Evolutionary conservation across 1,140 invertebrate species (phyloP).

Genomic region (Trachymyrmex septentrionalis): DNA sequence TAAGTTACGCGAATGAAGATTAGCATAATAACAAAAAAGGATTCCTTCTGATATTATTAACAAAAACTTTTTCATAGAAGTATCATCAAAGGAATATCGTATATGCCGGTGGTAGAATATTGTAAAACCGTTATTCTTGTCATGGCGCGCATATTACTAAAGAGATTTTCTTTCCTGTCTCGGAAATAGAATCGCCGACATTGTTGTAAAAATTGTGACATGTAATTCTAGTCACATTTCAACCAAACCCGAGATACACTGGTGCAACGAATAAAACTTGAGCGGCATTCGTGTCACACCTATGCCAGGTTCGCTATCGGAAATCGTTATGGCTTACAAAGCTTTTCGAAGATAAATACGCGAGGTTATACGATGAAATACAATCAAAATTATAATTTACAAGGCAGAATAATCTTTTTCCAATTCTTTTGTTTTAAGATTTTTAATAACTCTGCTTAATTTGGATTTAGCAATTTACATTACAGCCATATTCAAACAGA

Average conservation of each 20-base stretch:
- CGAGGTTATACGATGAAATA: not conserved
- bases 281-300: constrained; percentile 58
- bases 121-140: constrained; percentile 47
- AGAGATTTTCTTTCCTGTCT: constrained; percentile 31
- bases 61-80: not conserved
- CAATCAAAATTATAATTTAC: constrained; percentile 54
- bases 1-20: not conserved
- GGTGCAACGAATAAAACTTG: constrained; percentile 48
- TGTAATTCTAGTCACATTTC: constrained; percentile 64
- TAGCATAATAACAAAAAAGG: not conserved
- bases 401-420: not conserved
- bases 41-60: not conserved
- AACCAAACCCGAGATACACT: constrained; percentile 21
- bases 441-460: not conserved
- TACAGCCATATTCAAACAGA: not conserved
- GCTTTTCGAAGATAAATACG: constrained; percentile 53
- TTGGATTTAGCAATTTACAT: not conserved
- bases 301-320: constrained; percentile 52
- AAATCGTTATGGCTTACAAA: constrained; percentile 61
- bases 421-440: not conserved
- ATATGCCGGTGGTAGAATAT: not conserved
- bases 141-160: constrained; percentile 29
- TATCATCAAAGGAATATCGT: not conserved
- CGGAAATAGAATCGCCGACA: constrained; percentile 31
- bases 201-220: constrained; percentile 46